Percentiles rank a stretch among this genome's conserved stretches.
Conservation (phyloP, 2,113 vertebrate species). For the Oryzias javanicus region DNA sequence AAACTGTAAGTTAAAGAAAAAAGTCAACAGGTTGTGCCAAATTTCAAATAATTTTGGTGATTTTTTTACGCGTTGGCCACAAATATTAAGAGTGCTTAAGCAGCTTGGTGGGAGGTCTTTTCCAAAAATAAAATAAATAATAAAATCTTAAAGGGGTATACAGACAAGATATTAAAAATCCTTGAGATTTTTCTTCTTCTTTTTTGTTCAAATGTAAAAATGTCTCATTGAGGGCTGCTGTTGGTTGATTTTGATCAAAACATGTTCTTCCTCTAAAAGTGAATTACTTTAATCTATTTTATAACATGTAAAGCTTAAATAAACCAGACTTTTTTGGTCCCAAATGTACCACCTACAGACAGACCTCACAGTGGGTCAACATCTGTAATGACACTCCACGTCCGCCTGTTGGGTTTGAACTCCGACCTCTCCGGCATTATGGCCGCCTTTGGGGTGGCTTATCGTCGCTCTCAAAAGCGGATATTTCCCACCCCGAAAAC, state of each 20-base stretch:
- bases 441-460: conserved; percentile 43
- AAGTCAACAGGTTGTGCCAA: too few species aligned
- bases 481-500: conserved; percentile 52
- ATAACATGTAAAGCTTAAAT: conserved; percentile 7
- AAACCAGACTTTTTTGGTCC: background rate
- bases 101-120: too few species aligned
- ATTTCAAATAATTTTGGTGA: too few species aligned
- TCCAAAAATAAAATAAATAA: too few species aligned
- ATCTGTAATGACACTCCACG: conserved; percentile 50
- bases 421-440: conserved; percentile 56
- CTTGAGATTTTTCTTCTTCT: too few species aligned
- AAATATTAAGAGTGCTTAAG: too few species aligned
- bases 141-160: too few species aligned
- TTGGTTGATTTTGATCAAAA: conserved; percentile 14
- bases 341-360: conserved; percentile 46
- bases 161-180: too few species aligned
- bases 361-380: conserved; percentile 55
- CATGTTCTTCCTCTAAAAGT: conserved; percentile 13
- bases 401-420: conserved; percentile 67
- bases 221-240: background rate
- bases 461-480: conserved; percentile 51
- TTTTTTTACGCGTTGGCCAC: too few species aligned
- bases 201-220: too few species aligned
- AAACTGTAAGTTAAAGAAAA: too few species aligned
- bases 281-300: background rate